phyloP scores from a whole-genome alignment of 2,888 invertebrate species.

The Caenorhabditis wallacei region DNA sequence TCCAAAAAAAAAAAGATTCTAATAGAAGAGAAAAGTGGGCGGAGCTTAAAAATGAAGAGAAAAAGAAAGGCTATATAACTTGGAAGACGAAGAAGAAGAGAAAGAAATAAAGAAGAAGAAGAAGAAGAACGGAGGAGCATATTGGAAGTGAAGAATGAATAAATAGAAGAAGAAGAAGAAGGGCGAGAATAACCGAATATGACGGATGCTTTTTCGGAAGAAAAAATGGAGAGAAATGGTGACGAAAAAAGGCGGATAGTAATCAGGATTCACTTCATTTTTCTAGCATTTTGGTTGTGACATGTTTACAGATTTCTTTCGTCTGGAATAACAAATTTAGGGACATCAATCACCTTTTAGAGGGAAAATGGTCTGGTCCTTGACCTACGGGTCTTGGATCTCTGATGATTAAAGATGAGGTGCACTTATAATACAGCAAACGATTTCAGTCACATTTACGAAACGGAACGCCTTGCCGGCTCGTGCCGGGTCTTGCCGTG shows the following conservation, averaged over 20 bases:
- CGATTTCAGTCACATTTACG: no score
- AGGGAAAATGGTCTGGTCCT: no score
- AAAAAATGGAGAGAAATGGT: neutral
- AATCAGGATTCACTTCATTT: slow-evolving; percentile 22
- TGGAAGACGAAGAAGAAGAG: neutral
- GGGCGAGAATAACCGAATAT: neutral
- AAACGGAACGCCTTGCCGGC: no score
- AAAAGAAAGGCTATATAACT: slow-evolving; percentile 20
- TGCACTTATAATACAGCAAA: no score
- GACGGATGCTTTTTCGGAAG: slow-evolving; percentile 27
- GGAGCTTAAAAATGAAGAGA: slow-evolving; percentile 15
- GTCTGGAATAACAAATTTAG: neutral
- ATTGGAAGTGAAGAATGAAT: neutral
- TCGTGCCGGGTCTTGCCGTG: no score
- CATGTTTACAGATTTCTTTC: slow-evolving; percentile 2
- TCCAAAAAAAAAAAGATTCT: slow-evolving; percentile 22
- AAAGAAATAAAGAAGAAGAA: neutral
- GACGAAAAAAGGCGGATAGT: slow-evolving; percentile 1
- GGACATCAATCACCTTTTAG: neutral
- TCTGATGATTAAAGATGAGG: no score
- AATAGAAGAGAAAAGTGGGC: neutral
- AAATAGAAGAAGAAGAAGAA: slow-evolving; percentile 9
- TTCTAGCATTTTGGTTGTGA: neutral
- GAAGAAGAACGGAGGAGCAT: neutral
- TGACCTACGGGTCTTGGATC: no score